Base-by-base conservation (phyloP, 2,113 vertebrate species). In the Neolamprologus sp. region DNA sequence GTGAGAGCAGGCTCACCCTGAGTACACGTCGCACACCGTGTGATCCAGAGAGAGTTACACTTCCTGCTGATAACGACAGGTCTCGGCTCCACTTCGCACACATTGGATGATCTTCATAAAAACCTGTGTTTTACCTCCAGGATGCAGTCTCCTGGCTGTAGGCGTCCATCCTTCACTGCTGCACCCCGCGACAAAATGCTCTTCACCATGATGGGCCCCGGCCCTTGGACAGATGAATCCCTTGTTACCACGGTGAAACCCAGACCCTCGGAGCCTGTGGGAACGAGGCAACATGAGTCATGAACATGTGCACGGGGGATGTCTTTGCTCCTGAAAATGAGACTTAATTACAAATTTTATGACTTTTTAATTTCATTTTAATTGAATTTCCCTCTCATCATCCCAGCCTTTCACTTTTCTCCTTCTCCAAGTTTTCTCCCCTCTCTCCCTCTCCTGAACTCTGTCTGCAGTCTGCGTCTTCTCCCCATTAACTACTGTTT, bases 221-320 rank as follows among this genome's bases (percentile, higher is more conserved):
- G 98, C 23, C 97, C 97, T 6, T 98, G 97, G 17, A 97, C 93
- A 7, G 97, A 95, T 23, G 97, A 97, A 87, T 99, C 98, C 94
- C 98, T 96, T 82, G 98, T 99, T 33, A 99, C 99, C 87, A 99
- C 98, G 1, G 99, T 99, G 95, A 99, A 99, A 87, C 98, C 98
- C 89, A 99, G 97, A 80, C 98, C 99, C 88, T 99, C 98, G 1
- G 96, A 82, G 85, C 98, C 98, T 99, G 91, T 2, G 4, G 79
- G 4, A 80, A 42, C 7, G 58, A 58, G 88, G 60, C 57, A 83
- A 55, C 54, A 4, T 21, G 65, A 19, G 28, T 91, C 84, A 89
- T 17, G 45, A 47, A 47, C 45, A 47, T 71, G 85, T 35, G 80
- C 5, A 11, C 26, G 1, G 13, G 63, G 47, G 42, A 80, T 35